Evolutionary conservation across 2,797 vertebrate species (phyloP).

Genomic region (Galago senegalensis): DNA sequence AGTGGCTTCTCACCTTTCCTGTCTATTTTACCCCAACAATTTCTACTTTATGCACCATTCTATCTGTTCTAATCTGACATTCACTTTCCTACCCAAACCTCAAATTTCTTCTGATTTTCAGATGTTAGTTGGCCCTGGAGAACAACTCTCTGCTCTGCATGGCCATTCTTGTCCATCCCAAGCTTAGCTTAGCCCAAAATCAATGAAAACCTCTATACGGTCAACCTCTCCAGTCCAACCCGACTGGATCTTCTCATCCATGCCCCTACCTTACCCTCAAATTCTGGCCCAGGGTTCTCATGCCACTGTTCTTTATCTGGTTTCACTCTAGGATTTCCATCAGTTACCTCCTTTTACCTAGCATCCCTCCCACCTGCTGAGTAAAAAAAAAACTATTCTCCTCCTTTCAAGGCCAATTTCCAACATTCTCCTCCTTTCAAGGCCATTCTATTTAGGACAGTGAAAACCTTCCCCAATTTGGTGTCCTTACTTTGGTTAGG

Average conservation of each 20-base stretch:
- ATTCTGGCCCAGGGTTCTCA: conserved; percentile 55
- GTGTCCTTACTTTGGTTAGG: conserved; percentile 44
- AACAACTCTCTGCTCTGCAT: conserved; percentile 26
- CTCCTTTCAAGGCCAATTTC: conserved; percentile 65
- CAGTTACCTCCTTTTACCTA: conserved; percentile 51
- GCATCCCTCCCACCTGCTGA: conserved; percentile 47
- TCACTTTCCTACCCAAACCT: conserved; percentile 50
- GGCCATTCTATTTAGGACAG: conserved; percentile 39
- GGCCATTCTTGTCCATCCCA: conserved; percentile 3
- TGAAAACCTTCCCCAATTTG: conserved; percentile 34
- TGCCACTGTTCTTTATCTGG: conserved; percentile 47
- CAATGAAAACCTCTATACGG: conserved; percentile 34
- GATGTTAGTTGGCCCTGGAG: conserved; percentile 27
- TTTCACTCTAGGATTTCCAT: conserved; percentile 67
- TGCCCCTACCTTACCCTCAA: background rate
- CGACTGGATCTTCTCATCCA: conserved; percentile 12
- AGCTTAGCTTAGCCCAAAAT: conserved; percentile 53
- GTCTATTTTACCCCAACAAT: conserved; percentile 19
- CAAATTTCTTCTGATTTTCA: conserved; percentile 40
- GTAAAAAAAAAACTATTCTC: conserved; percentile 70
- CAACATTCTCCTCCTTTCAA: conserved; percentile 71
- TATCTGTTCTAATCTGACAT: conserved; percentile 4
- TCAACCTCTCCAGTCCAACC: background rate
- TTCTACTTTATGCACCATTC: conserved; percentile 26
- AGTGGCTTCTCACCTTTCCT: background rate